A percentile compares a stretch with the other conserved stretches of the same genome.
These are phyloP conservation scores for Protodeltote pygarga DNA, from an alignment of 2,888 invertebrate species.

Conservation along the genomic window DNA sequence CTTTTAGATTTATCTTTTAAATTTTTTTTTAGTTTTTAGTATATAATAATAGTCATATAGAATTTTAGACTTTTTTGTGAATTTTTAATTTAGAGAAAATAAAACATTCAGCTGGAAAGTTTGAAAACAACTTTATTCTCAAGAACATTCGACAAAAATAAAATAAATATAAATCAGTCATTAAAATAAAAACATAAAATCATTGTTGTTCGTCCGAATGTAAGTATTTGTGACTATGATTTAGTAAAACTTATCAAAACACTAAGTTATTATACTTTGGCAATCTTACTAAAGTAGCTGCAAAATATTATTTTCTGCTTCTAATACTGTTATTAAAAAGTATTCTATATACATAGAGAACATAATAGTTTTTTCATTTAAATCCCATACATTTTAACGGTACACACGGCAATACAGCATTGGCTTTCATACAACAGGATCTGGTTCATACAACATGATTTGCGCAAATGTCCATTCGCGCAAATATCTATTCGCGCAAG, in stretches of 20 bases:
- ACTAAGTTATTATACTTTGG: slow-evolving; percentile 38
- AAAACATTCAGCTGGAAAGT: slow-evolving; percentile 37
- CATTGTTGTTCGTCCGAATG: slow-evolving; percentile 32
- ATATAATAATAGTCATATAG: too few species aligned
- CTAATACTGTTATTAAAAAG: slow-evolving; percentile 36
- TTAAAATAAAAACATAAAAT: slow-evolving; percentile 40
- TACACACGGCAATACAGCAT: too few species aligned
- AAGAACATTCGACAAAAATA: slow-evolving; percentile 39
- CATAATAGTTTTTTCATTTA: too few species aligned
- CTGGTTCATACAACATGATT: too few species aligned
- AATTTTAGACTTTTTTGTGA: too few species aligned
- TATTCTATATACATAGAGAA: slow-evolving; percentile 8
- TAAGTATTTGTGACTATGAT: slow-evolving; percentile 26
- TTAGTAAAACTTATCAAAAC: slow-evolving; percentile 18
- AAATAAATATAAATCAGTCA: slow-evolving; percentile 50
- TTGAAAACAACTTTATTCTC: slow-evolving; percentile 49
- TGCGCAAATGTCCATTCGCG: too few species aligned
- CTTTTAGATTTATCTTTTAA: too few species aligned
- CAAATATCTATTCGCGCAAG: too few species aligned
- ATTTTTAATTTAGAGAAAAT: slow-evolving; percentile 6
- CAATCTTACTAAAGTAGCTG: slow-evolving; percentile 26
- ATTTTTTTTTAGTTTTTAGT: too few species aligned
- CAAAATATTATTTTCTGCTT: slow-evolving; percentile 9
- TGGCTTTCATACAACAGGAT: too few species aligned
- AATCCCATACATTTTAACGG: too few species aligned